Conservation (phyloP, 2,888 invertebrate genomes). For the Linnaemya vulpina region DNA sequence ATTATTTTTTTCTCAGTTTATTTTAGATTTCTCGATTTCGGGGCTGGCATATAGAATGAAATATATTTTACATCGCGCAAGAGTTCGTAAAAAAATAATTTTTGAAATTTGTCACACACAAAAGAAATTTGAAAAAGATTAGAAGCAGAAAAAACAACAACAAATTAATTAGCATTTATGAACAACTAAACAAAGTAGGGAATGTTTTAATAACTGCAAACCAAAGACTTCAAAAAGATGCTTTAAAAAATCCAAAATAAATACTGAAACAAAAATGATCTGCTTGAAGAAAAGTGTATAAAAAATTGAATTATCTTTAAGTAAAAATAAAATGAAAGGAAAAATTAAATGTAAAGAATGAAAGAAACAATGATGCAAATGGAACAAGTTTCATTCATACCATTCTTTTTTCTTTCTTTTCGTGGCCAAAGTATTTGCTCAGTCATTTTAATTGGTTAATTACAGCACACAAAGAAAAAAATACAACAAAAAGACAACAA, state of each 20-base stretch:
- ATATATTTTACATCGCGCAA: background rate
- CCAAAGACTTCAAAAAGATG: constrained; percentile 8
- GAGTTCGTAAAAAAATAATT: background rate
- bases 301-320: constrained; percentile 55
- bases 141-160: background rate
- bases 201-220: constrained; percentile 60
- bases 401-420: constrained; percentile 28
- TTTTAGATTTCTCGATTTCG: no score
- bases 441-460: constrained; percentile 72
- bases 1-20: no score
- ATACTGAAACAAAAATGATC: constrained; percentile 19
- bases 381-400: constrained; percentile 45
- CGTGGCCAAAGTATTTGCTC: constrained; percentile 67
- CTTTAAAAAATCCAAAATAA: constrained; percentile 26
- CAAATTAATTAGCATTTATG: constrained; percentile 55
- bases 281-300: constrained; percentile 30
- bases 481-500: constrained; percentile 5
- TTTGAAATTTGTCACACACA: no score
- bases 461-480: constrained; percentile 59
- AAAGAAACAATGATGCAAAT: constrained; percentile 21
- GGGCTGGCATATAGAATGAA: no score
- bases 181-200: constrained; percentile 61
- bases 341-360: constrained; percentile 31
- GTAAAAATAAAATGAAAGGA: constrained; percentile 5
- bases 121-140: background rate